Percentiles rank a stretch among this genome's conserved stretches.
Evolutionary conservation across 2,113 vertebrate species (phyloP).

Genomic region (Tor tambroides): DNA sequence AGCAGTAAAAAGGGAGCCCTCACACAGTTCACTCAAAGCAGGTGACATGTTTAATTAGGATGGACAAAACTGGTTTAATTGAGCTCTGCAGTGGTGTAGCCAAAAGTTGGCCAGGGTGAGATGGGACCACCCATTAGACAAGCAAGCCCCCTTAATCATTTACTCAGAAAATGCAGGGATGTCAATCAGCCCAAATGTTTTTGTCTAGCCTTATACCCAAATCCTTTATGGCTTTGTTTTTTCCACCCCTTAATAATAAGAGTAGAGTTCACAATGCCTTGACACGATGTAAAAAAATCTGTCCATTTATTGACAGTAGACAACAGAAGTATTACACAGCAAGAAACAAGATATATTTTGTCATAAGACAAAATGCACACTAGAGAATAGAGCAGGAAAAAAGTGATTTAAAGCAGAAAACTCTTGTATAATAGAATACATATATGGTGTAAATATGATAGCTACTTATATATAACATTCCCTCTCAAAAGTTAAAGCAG

Average conservation of each 20-base stretch:
- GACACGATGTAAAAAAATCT: neutral
- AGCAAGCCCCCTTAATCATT: neutral
- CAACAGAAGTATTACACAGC: neutral
- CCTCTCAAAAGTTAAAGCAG: too few species aligned
- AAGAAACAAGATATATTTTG: neutral
- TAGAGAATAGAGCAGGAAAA: too few species aligned
- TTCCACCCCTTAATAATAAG: too few species aligned
- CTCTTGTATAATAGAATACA: too few species aligned
- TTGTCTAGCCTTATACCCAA: neutral
- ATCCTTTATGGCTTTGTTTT: too few species aligned
- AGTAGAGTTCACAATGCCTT: too few species aligned
- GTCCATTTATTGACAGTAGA: neutral
- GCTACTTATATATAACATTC: too few species aligned
- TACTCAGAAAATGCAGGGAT: neutral
- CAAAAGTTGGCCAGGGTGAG: neutral
- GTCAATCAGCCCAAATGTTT: neutral
- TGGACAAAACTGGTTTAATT: conserved; percentile 61
- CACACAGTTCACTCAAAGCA: conserved; percentile 50
- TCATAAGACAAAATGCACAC: too few species aligned
- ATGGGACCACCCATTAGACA: neutral
- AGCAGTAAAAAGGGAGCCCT: neutral
- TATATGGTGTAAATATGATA: too few species aligned
- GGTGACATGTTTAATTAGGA: conserved; percentile 60
- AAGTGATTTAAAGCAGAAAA: too few species aligned
- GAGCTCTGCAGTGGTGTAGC: neutral